Conservation (phyloP, 2,888 invertebrate species). For the Ormyrus rosae region DNA sequence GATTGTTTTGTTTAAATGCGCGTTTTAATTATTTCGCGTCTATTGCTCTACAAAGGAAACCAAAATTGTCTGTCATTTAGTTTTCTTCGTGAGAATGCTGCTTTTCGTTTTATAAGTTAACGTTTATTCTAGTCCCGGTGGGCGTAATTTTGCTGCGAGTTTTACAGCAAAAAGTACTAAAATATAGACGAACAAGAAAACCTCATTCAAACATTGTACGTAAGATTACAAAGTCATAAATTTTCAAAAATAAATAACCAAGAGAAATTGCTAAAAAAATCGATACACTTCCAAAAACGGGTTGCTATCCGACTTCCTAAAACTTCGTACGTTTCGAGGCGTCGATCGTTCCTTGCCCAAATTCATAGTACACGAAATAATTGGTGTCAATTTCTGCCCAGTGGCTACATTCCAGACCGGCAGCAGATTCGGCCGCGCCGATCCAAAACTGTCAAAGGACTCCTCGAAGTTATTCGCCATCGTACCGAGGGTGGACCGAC, state of each 20-base stretch:
- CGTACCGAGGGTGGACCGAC: conserved; percentile 68
- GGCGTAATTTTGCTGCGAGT: too few species aligned
- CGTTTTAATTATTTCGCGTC: neutral
- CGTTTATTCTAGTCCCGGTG: too few species aligned
- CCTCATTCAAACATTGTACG: too few species aligned
- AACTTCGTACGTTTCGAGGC: too few species aligned
- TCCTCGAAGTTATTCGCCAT: conserved; percentile 60
- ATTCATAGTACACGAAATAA: neutral
- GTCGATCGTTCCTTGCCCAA: too few species aligned
- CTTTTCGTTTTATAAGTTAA: neutral
- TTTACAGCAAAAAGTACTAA: too few species aligned
- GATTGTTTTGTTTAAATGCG: conserved; percentile 14
- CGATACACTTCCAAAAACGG: too few species aligned
- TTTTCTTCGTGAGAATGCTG: neutral
- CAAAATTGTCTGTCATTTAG: neutral
- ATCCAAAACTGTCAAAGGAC: conserved; percentile 32
- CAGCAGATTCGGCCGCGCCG: conserved; percentile 68
- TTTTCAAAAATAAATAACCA: too few species aligned
- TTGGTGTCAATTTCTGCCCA: conserved; percentile 2
- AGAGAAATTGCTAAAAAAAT: neutral
- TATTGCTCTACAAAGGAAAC: neutral
- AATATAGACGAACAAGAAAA: too few species aligned
- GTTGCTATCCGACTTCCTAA: too few species aligned
- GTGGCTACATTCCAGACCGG: conserved; percentile 61
- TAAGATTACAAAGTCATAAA: too few species aligned